Evolutionary conservation across 2,113 vertebrate species (phyloP), one percentile per base, ranked within the genome.

Genomic region (Rhinichthys klamathensis): DNA sequence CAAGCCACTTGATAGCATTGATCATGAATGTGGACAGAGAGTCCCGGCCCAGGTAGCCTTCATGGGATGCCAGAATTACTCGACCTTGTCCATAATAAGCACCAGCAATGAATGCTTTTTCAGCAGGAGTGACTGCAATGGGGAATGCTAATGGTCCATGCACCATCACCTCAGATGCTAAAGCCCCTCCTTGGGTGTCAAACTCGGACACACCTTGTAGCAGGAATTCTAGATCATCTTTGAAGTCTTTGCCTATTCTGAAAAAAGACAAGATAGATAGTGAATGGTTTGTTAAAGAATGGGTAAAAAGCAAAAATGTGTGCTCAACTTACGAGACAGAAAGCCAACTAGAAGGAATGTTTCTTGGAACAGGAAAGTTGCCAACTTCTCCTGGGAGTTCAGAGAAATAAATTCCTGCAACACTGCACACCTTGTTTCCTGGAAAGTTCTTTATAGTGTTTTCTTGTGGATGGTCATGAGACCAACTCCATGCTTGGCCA

Each of bases 351-450:
- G 94, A 93, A 25, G 96, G 95, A 89, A 98, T 96, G 82, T 96
- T 91, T 84, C 90, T 93, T 15, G 94, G 92, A 0, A 98, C 93
- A 49, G 94, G 92, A 74, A 96, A 92, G 58, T 90, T 12, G 4
- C 95, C 96, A 1, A 58, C 87, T 30, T 93, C 90, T 6, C 90
- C 95, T 0, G 46, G 0, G 0, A 91, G 94, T 30, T 94, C 92
- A 0, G 96, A 96, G 90, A 98, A 96, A 89, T 97, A 97, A 56
- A 98, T 92, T 0, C 97, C 97, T 2, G 96, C 94, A 87, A 97
- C 94, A 0, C 95, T 95, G 84, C 93, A 95, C 77, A 98, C 94
- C 10, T 94, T 95, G 87, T 98, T 98, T 25, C 96, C 97, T 10
- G 93, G 93, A 88, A 98, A 98, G 12, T 73, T 44, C 2, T 92